Conservation (phyloP, 1,140 invertebrate genomes). For the Hesperophylax magnus region DNA sequence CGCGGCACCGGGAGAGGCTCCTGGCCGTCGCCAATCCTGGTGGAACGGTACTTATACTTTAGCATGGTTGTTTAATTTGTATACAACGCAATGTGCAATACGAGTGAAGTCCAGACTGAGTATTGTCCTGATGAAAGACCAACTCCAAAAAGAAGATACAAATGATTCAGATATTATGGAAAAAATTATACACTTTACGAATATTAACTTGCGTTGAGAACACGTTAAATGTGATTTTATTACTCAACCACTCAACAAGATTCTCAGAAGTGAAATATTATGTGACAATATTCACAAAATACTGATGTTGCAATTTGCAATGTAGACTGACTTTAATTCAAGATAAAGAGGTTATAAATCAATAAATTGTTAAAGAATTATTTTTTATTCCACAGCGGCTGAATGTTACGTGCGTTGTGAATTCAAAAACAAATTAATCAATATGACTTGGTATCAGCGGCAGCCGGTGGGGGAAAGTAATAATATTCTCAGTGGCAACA, state of each 20-base stretch:
- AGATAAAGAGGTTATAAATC: slow-evolving; percentile 11
- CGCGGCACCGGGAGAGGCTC: slow-evolving; percentile 24
- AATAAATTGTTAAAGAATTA: not conserved
- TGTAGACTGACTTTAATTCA: not conserved
- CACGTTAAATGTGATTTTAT: no score
- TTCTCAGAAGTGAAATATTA: no score
- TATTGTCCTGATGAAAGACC: no score
- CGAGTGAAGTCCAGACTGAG: no score
- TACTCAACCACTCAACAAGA: no score
- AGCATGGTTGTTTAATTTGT: slow-evolving; percentile 20
- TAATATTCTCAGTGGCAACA: not conserved
- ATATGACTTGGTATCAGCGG: not conserved
- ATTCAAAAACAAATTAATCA: slow-evolving; percentile 22
- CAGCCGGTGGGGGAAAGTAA: not conserved
- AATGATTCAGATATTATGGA: no score
- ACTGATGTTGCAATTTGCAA: no score
- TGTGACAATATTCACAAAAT: no score
- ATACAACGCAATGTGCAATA: no score
- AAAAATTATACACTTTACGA: no score
- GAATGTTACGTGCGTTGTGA: not conserved
- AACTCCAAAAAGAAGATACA: no score
- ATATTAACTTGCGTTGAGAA: no score
- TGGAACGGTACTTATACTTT: slow-evolving; percentile 33
- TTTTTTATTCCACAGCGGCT: not conserved
- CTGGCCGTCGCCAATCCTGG: slow-evolving; percentile 40